Base-by-base conservation (phyloP, 2,888 invertebrate species). In the Allacma fusca region DNA sequence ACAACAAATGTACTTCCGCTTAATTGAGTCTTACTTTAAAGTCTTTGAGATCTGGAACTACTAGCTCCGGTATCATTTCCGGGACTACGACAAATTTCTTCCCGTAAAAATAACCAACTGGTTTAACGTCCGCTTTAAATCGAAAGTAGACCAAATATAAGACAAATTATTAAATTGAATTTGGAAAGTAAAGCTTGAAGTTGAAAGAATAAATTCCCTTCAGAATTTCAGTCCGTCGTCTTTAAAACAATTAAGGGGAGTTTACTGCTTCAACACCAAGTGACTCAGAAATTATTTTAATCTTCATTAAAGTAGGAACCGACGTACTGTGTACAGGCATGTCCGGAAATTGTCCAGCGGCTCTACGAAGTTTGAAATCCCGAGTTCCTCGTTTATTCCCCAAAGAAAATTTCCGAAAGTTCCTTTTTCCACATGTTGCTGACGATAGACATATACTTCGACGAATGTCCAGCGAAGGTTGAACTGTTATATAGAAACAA, bases 41-140 rank as follows among this genome's bases (percentile, higher is more conserved):
- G 82, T 89, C 91, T 81, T 90, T 91, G 28, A 99, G 87, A 86
- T 97, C 92, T 0, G 98, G 98, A 1, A 98, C 97, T 77, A 98
- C 91, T 21, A 98, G 86, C 86, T 97, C 94, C 0, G 98, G 97
- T 81, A 95, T 90, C 92, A 92, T 96, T 89, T 98, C 97, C 0
- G 93, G 93, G 2, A 98, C 88, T 19, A 86, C 84, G 0, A 91
- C 86, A 85, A 89, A 92, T 81, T 89, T 88, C 0, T 90, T 90
- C 69, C 90, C 87, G 2, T 89, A 82, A 4, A 77, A 83, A 81
- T 89, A 89, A 9, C 94, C 95, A 5, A 88, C 88, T 74, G 90
- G 89, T 75, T 91, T 90, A 0, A 92, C 91, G 23, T 94, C 94
- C 82, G 89, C 90, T 91, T n/a, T n/a, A n/a, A n/a, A n/a, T n/a